Evolutionary conservation across 2,888 invertebrate genomes (phyloP).

Genomic region (Dicyrtomina minuta): DNA sequence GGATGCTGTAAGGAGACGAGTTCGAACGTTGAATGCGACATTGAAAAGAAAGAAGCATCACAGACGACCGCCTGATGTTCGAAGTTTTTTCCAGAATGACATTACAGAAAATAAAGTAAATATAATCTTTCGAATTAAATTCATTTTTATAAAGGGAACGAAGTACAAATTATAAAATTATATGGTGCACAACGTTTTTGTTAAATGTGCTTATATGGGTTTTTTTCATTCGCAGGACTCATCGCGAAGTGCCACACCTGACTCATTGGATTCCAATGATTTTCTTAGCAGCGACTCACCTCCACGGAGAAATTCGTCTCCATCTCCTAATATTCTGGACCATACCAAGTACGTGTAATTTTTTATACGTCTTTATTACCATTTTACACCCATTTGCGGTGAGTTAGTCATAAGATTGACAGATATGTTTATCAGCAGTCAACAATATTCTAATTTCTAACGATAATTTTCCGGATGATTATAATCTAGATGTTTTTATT

Average conservation of each 20-base stretch:
- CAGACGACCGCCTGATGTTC: conserved; percentile 51
- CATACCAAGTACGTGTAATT: conserved; percentile 39
- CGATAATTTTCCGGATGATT: too few relatives aligned
- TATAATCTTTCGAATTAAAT: too few relatives aligned
- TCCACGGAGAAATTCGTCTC: conserved; percentile 49
- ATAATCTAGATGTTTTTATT: too few relatives aligned
- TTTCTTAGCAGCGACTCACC: conserved; percentile 51
- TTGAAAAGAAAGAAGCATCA: conserved; percentile 64
- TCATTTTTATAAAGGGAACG: too few relatives aligned
- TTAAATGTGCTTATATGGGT: too few relatives aligned
- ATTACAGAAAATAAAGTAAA: conserved; percentile 50
- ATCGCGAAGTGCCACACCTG: conserved; percentile 84
- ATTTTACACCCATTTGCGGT: background rate
- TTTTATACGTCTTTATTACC: background rate
- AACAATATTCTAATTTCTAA: too few relatives aligned
- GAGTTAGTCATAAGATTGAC: too few relatives aligned
- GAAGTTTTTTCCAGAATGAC: conserved; percentile 53
- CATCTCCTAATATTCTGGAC: conserved; percentile 47
- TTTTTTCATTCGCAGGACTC: conserved; percentile 42
- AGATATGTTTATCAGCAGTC: too few relatives aligned
- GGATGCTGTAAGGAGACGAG: conserved; percentile 72
- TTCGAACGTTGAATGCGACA: conserved; percentile 74
- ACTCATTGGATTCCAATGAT: conserved; percentile 73
- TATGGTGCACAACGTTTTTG: too few relatives aligned
- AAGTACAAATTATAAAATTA: too few relatives aligned